phyloP scores from a whole-genome alignment of 2,113 vertebrate genomes.

The Zosterops borbonicus region DNA sequence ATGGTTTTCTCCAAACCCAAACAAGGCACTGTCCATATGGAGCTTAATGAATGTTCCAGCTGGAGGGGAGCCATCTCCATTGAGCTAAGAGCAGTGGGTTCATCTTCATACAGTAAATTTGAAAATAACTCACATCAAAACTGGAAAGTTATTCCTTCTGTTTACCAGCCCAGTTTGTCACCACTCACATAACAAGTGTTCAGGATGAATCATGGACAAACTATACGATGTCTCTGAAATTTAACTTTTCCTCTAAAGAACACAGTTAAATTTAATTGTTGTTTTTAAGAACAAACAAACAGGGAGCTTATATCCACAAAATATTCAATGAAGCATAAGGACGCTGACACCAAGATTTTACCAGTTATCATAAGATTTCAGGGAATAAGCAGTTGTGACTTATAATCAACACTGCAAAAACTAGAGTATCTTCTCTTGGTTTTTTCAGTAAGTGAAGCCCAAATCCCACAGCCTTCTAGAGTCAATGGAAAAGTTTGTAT shows the following conservation, averaged over 20 bases:
- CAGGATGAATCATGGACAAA: not conserved
- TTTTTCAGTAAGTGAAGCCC: not conserved
- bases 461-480: not conserved
- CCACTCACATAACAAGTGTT: not conserved
- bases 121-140: not conserved
- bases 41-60: not conserved
- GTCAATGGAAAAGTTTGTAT: not conserved
- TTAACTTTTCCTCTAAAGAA: not conserved
- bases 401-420: not conserved
- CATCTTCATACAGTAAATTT: not conserved
- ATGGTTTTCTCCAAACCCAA: not conserved
- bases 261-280: not conserved
- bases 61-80: not conserved
- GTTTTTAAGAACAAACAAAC: not conserved
- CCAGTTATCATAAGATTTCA: not conserved
- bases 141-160: not conserved
- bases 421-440: not conserved
- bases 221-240: not conserved
- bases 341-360: not conserved
- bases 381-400: not conserved
- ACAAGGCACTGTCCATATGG: not conserved
- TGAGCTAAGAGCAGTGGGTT: not conserved
- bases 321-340: not conserved
- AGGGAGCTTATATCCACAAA: not conserved
- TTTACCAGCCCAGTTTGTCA: not conserved